Evolutionary conservation across 1,140 invertebrate species (phyloP).

Genomic region (Periplaneta americana): DNA sequence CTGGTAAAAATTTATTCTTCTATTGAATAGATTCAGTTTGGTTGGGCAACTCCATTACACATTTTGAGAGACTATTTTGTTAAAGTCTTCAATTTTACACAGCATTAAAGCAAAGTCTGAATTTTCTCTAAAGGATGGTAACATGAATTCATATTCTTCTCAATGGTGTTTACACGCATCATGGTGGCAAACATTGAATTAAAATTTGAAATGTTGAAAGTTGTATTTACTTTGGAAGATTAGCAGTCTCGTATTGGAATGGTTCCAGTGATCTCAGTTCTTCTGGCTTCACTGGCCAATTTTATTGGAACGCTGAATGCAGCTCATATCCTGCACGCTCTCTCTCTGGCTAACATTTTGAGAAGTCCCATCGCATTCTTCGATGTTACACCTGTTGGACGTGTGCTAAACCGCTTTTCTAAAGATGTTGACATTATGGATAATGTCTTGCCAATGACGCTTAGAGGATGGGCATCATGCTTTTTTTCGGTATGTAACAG

Average conservation of each 20-base stretch:
- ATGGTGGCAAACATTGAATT: not conserved
- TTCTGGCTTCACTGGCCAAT: not conserved
- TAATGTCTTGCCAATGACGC: constrained; percentile 37
- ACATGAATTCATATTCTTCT: no score
- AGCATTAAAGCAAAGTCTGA: no score
- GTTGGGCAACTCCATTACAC: no score
- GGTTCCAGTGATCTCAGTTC: constrained; percentile 1
- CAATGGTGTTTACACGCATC: no score
- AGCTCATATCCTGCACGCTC: constrained; percentile 49
- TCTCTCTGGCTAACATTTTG: constrained; percentile 55
- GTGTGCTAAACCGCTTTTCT: constrained; percentile 66
- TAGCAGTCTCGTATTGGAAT: not conserved
- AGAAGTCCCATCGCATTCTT: constrained; percentile 67
- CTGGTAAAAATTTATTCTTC: no score
- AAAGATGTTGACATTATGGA: constrained; percentile 67
- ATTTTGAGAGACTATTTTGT: no score
- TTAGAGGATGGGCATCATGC: constrained; percentile 37
- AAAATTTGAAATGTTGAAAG: not conserved
- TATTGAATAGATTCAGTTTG: no score
- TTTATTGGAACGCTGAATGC: constrained; percentile 52
- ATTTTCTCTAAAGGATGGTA: no score
- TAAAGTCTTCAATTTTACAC: no score
- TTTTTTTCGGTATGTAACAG: constrained; percentile 30
- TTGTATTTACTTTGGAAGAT: not conserved
- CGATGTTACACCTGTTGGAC: constrained; percentile 64